Conservation (phyloP, 2,797 vertebrate genomes). For the Choloepus didactylus region DNA sequence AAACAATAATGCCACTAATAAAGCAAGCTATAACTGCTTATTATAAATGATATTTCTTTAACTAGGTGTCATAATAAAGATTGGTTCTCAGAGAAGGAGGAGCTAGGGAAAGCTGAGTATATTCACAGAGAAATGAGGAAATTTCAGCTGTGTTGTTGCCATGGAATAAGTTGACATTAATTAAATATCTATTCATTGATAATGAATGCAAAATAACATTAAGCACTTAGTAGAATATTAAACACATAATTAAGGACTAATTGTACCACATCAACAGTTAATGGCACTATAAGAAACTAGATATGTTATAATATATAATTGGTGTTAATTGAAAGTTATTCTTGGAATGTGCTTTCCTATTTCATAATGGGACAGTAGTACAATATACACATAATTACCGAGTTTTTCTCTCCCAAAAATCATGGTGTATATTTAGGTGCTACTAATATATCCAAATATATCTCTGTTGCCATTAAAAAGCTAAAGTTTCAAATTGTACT, state of each 20-base stretch:
- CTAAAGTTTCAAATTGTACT: not conserved
- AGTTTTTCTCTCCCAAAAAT: constrained; percentile 57
- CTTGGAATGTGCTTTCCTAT: constrained; percentile 79
- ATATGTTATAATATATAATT: constrained; percentile 73
- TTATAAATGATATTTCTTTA: not conserved
- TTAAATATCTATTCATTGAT: constrained; percentile 85
- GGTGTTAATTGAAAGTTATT: constrained; percentile 85
- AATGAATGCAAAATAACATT: constrained; percentile 85
- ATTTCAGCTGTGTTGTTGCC: constrained; percentile 66
- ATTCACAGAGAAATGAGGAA: constrained; percentile 78
- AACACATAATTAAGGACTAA: constrained; percentile 85
- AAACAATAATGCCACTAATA: not conserved
- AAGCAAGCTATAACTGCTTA: not conserved
- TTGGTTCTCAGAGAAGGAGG: not conserved
- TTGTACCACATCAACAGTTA: constrained; percentile 86
- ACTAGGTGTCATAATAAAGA: not conserved
- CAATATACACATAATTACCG: constrained; percentile 66
- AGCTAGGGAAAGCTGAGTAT: constrained; percentile 73
- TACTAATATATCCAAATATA: not conserved
- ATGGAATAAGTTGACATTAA: constrained; percentile 78
- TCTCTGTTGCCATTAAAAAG: not conserved
- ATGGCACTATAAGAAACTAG: constrained; percentile 82
- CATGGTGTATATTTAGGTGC: not conserved
- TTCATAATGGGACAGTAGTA: constrained; percentile 82
- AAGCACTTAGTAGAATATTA: constrained; percentile 86